Evolutionary conservation across 2,888 invertebrate species (phyloP).

Genomic region (Drosophila suboccidentalis): DNA sequence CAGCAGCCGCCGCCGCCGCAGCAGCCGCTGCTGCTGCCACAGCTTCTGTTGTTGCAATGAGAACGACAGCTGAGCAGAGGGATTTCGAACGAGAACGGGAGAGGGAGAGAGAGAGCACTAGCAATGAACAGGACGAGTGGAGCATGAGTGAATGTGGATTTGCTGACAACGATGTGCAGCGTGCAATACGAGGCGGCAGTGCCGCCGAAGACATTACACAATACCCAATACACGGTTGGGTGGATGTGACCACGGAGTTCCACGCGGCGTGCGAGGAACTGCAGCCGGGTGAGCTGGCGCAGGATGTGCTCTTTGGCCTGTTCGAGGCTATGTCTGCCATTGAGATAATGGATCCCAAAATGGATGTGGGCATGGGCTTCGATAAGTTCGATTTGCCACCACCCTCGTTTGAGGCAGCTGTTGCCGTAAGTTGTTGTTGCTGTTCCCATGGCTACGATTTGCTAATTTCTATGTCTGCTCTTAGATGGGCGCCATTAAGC

Average conservation of each 20-base stretch:
- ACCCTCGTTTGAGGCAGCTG: conserved; percentile 94
- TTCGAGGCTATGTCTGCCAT: conserved; percentile 99
- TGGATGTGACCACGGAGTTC: conserved; percentile 87
- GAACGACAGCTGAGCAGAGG: conserved; percentile 46
- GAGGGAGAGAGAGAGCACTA: conserved; percentile 22
- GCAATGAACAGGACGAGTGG: conserved; percentile 70
- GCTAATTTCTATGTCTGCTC: background rate
- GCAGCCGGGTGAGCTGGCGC: conserved; percentile 95
- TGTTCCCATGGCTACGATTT: too few relatives aligned
- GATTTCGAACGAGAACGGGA: conserved; percentile 48
- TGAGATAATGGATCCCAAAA: conserved; percentile 99
- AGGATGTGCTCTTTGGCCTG: conserved; percentile 95
- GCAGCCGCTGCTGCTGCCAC: conserved; percentile 77
- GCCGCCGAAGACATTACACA: conserved; percentile 78
- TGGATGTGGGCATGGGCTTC: conserved; percentile 99
- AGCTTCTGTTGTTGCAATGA: conserved; percentile 54
- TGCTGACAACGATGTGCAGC: conserved; percentile 74
- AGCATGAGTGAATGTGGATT: conserved; percentile 75
- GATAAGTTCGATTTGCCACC: conserved; percentile 94
- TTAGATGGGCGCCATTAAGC: conserved; percentile 91
- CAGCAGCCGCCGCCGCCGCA: conserved; percentile 63
- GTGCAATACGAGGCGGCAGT: conserved; percentile 68
- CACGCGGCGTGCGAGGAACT: conserved; percentile 90
- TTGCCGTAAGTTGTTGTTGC: conserved; percentile 87
- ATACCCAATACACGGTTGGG: conserved; percentile 84